Evolutionary conservation across 2,888 invertebrate species (phyloP).

Genomic region (Orthosia incerta): DNA sequence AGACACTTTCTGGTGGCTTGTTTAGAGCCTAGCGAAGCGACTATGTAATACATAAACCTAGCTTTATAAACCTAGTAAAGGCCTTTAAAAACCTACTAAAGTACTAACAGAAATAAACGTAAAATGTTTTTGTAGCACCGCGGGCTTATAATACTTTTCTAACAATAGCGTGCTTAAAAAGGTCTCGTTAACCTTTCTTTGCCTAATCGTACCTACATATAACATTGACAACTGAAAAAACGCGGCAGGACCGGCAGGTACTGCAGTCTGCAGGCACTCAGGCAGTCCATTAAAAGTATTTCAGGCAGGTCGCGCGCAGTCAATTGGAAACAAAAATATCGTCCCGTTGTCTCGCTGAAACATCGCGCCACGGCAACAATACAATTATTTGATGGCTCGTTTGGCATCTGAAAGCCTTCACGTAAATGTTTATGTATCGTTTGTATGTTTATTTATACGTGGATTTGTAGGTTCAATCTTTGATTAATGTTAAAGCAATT

Average conservation of each 20-base stretch:
- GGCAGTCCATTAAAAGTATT: conserved; percentile 18
- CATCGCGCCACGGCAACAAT: background rate
- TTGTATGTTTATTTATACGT: background rate
- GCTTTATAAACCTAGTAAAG: no score
- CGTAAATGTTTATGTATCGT: background rate
- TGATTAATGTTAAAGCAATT: background rate
- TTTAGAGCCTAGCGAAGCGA: no score
- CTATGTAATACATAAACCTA: no score
- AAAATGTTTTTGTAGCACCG: no score
- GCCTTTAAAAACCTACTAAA: no score
- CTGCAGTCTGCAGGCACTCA: no score
- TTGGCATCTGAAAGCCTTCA: background rate
- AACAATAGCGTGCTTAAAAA: no score
- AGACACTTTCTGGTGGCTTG: no score
- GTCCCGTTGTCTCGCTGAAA: background rate
- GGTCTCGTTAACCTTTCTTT: background rate
- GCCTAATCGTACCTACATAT: background rate
- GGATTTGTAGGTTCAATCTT: background rate
- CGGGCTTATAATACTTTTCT: no score
- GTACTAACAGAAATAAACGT: no score
- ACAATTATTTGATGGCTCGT: background rate
- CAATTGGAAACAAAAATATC: conserved; percentile 12
- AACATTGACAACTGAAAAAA: background rate
- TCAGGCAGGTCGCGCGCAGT: conserved; percentile 6
- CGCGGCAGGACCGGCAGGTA: background rate